These are phyloP conservation scores for Acipenser oxyrinchus DNA, from an alignment of 2,797 vertebrate species.

Conservation along the genomic window DNA sequence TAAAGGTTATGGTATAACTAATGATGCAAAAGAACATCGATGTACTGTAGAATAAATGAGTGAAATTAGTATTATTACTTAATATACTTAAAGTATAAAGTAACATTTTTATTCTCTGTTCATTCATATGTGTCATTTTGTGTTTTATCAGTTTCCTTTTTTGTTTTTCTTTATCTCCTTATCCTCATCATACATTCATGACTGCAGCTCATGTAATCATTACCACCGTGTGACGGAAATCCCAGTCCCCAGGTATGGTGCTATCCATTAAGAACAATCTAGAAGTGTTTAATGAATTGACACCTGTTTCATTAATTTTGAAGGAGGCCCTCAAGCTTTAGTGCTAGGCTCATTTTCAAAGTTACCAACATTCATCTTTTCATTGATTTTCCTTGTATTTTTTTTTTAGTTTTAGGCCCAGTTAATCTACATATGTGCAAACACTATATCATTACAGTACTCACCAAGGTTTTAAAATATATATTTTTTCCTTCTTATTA, in stretches of 20 bases:
- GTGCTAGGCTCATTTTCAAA: constrained; percentile 13
- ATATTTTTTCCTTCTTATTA: no score
- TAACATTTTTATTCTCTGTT: constrained; percentile 9
- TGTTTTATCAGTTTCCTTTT: constrained; percentile 33
- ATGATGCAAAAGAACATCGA: no score
- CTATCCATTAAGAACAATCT: constrained; percentile 1
- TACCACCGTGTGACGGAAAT: constrained; percentile 24
- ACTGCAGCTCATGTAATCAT: constrained; percentile 31
- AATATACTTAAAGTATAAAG: not conserved
- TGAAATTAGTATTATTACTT: no score
- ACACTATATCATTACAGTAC: no score
- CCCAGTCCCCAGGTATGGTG: constrained; percentile 37
- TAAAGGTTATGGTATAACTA: no score
- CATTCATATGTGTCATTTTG: constrained; percentile 25
- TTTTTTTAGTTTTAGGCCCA: not conserved
- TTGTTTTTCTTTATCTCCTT: constrained; percentile 22
- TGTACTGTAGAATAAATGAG: no score
- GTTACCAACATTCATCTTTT: constrained; percentile 22
- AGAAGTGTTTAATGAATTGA: constrained; percentile 20
- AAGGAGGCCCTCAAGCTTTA: constrained; percentile 42
- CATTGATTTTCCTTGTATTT: constrained; percentile 20
- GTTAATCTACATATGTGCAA: no score
- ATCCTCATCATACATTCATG: constrained; percentile 7
- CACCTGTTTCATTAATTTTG: constrained; percentile 61
- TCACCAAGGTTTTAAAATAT: no score